These are phyloP conservation scores for Pandemis heparana DNA, from an alignment of 2,888 invertebrate species.

Conservation along the genomic window DNA sequence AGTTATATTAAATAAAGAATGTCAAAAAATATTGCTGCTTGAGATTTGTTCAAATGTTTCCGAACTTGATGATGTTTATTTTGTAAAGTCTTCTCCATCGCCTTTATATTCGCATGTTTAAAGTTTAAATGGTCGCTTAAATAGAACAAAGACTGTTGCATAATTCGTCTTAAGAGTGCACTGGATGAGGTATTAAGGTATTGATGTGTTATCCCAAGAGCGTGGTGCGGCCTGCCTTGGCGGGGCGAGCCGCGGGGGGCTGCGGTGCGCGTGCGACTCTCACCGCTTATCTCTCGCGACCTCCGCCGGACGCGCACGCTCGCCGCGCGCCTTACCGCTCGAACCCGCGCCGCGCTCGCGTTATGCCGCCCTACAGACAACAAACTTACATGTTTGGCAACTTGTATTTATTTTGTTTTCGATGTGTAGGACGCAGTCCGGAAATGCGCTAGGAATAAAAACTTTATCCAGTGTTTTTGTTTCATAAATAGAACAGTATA, in stretches of 20 bases:
- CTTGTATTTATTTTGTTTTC: constrained; percentile 67
- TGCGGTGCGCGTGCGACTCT: constrained; percentile 79
- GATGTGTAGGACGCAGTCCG: constrained; percentile 70
- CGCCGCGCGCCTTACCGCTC: constrained; percentile 69
- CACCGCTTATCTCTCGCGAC: constrained; percentile 85
- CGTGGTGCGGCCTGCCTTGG: constrained; percentile 62
- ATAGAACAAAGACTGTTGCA: constrained; percentile 79
- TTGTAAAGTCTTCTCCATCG: not conserved
- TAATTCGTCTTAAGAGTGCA: constrained; percentile 75
- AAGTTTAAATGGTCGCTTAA: constrained; percentile 45
- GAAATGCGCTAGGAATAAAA: constrained; percentile 69
- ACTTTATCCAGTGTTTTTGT: constrained; percentile 26
- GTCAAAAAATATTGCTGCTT: no score
- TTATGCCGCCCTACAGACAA: constrained; percentile 73
- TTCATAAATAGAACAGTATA: constrained; percentile 18
- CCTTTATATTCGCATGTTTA: not conserved
- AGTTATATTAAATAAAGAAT: no score
- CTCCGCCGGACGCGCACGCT: constrained; percentile 83
- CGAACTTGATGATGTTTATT: not conserved
- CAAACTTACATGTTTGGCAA: constrained; percentile 69
- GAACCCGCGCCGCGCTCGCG: constrained; percentile 70
- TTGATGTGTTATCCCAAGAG: constrained; percentile 73
- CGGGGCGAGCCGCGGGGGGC: constrained; percentile 63
- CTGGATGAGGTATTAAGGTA: constrained; percentile 64
- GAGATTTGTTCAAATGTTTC: not conserved